phyloP scores from a whole-genome alignment of 2,113 vertebrate genomes.

The Heterochromis multidens region DNA sequence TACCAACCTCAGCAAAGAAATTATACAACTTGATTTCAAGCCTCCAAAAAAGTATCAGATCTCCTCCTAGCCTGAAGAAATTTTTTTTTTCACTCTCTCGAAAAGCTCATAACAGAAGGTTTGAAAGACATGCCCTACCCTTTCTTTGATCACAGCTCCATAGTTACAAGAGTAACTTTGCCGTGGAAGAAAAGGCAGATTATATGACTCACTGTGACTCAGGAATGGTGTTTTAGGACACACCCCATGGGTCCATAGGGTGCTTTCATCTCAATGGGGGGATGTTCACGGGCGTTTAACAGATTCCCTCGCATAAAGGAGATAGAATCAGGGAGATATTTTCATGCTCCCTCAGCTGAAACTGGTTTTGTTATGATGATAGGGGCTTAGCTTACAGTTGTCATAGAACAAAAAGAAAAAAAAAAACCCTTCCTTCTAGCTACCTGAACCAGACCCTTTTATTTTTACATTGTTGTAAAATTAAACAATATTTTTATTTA shows the following conservation, averaged over 20 bases:
- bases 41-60: conserved; percentile 2
- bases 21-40: background rate
- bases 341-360: conserved; percentile 25
- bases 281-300: conserved; percentile 19
- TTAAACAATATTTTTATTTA: background rate
- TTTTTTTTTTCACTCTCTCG: background rate
- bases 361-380: conserved; percentile 9
- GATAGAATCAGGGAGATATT: background rate
- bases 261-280: conserved; percentile 38
- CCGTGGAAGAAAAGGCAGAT: conserved; percentile 48
- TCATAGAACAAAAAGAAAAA: background rate
- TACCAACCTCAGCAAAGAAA: background rate
- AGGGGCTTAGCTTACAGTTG: background rate
- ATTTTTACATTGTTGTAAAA: background rate
- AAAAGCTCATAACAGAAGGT: background rate
- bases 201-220: conserved; percentile 70
- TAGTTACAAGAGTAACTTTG: conserved; percentile 32
- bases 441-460: background rate
- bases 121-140: conserved; percentile 13
- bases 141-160: conserved; percentile 58
- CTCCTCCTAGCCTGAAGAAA: background rate
- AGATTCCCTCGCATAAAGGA: conserved; percentile 12
- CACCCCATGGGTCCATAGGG: conserved; percentile 40
- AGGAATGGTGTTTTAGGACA: conserved; percentile 49
- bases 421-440: background rate